phyloP scores from a whole-genome alignment of 2,113 vertebrate genomes.

The Mesocricetus auratus region DNA sequence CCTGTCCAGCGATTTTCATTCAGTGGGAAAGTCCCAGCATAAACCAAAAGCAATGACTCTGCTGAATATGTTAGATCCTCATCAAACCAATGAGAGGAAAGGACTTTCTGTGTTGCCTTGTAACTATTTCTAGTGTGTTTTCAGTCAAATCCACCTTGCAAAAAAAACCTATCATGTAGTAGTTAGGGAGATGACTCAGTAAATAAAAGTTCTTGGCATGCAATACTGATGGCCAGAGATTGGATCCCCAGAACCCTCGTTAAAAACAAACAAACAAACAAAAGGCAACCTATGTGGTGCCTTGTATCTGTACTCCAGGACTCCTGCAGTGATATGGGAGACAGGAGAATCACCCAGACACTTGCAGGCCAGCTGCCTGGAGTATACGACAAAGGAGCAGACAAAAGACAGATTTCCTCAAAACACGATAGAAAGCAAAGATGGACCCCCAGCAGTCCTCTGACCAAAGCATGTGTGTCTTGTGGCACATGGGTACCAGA shows the following conservation, averaged over 20 bases:
- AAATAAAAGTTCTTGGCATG: neutral
- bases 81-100: neutral
- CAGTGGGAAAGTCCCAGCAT: neutral
- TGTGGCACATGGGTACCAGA: neutral
- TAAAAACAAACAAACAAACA: too few relatives aligned
- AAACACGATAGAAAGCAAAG: neutral
- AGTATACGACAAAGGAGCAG: neutral
- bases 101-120: neutral
- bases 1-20: neutral
- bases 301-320: neutral
- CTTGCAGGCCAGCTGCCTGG: neutral
- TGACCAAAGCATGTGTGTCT: neutral
- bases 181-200: neutral
- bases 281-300: too few relatives aligned
- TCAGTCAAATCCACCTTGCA: conserved; percentile 20
- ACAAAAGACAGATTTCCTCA: neutral
- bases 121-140: neutral
- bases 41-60: neutral
- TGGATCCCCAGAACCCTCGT: neutral
- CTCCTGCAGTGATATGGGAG: neutral
- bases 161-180: neutral
- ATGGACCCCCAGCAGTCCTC: neutral
- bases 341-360: neutral
- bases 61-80: neutral
- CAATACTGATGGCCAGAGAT: neutral